Evolutionary conservation across 1,140 invertebrate genomes (phyloP).

Genomic region (Macrocentrus cingulum): DNA sequence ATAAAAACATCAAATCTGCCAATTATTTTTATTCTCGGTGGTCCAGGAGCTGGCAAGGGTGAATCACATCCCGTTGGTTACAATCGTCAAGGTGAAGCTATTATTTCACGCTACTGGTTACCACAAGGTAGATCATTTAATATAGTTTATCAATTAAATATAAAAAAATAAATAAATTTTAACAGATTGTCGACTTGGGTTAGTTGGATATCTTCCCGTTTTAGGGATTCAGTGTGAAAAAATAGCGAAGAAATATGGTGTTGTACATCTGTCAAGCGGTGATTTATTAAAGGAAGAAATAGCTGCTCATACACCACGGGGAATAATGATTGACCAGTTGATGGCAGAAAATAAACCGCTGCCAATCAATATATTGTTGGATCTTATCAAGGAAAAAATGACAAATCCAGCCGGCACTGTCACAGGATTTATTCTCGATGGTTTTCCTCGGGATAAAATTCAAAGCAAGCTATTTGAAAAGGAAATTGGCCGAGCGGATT

Average conservation of each 20-base stretch:
- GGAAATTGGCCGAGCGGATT: conserved; percentile 20
- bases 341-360: conserved; percentile 27
- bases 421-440: conserved; percentile 30
- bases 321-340: conserved; percentile 24
- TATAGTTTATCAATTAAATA: background rate
- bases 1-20: conserved; percentile 27
- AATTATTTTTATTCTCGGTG: conserved; percentile 37
- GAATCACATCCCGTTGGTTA: conserved; percentile 14
- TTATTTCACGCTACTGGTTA: conserved; percentile 9
- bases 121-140: conserved; percentile 6
- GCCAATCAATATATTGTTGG: conserved; percentile 28
- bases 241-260: conserved; percentile 27
- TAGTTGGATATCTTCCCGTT: background rate
- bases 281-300: conserved; percentile 31
- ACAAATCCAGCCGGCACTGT: background rate
- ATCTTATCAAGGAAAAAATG: conserved; percentile 32
- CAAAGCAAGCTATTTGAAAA: conserved; percentile 31
- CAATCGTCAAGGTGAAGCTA: conserved; percentile 12
- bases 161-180: background rate
- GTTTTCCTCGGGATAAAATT: conserved; percentile 28
- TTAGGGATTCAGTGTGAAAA: conserved; percentile 26
- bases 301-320: conserved; percentile 15
- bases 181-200: background rate
- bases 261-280: conserved; percentile 18
- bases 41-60: conserved; percentile 36